Percentiles rank a stretch among this genome's conserved stretches.
These are phyloP conservation scores for Agriopis marginaria DNA, from an alignment of 2,888 invertebrate species.

Conservation along the genomic window DNA sequence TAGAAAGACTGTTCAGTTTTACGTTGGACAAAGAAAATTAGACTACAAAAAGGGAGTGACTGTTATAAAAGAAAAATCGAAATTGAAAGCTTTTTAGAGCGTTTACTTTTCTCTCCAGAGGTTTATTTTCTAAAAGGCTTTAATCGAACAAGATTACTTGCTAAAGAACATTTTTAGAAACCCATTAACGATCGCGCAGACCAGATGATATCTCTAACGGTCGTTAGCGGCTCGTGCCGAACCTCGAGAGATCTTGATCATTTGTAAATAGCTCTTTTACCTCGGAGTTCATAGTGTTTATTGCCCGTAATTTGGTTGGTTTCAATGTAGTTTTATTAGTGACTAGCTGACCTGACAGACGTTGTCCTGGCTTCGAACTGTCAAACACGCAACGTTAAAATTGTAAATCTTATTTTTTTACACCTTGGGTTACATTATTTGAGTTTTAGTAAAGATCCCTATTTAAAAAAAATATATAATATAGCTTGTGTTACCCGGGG, in stretches of 20 bases:
- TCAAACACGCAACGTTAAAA: too few relatives aligned
- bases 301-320: conserved; percentile 4
- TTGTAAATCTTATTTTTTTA: too few relatives aligned
- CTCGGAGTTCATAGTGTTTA: conserved; percentile 13
- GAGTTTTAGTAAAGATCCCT: too few relatives aligned
- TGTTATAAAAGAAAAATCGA: background rate
- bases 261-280: conserved; percentile 28
- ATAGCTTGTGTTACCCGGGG: too few relatives aligned
- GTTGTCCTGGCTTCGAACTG: too few relatives aligned
- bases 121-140: conserved; percentile 18
- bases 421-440: too few relatives aligned
- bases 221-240: conserved; percentile 20
- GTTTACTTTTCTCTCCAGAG: conserved; percentile 1
- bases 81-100: conserved; percentile 3
- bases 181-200: conserved; percentile 15
- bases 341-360: background rate
- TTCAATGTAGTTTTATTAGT: background rate
- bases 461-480: too few relatives aligned
- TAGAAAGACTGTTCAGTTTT: too few relatives aligned
- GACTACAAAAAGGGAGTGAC: background rate
- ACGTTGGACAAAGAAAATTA: background rate
- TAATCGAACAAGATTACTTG: conserved; percentile 18
- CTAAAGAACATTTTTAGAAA: conserved; percentile 24
- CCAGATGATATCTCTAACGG: conserved; percentile 25
- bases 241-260: conserved; percentile 14